A percentile compares a stretch with the other conserved stretches of the same genome.
phyloP scores from a whole-genome alignment of 1,140 invertebrate genomes.

The Steinernema feltiae region DNA sequence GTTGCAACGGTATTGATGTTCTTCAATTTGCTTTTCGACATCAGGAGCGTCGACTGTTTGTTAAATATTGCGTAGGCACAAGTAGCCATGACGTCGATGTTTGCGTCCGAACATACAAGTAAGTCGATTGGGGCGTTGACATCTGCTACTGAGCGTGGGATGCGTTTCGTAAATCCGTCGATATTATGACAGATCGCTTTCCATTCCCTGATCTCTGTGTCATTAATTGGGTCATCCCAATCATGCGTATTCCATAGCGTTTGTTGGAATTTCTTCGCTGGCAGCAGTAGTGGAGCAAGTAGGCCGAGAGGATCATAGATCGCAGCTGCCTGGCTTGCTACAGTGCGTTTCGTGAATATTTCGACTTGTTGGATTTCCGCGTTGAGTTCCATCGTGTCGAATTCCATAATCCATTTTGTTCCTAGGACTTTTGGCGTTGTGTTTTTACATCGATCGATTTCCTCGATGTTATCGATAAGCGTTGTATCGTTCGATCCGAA shows the following conservation, averaged over 20 bases:
- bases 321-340: not conserved
- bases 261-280: not conserved
- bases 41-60: not conserved
- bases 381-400: not conserved
- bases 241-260: not conserved
- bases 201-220: not conserved
- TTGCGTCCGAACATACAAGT: constrained; percentile 2
- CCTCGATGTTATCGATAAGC: not conserved
- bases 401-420: not conserved
- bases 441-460: not conserved
- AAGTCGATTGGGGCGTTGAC: not conserved
- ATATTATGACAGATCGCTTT: not conserved
- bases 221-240: not conserved
- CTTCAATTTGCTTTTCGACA: not conserved
- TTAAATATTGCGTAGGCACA: not conserved
- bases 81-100: not conserved
- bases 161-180: not conserved
- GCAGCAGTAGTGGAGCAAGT: not conserved
- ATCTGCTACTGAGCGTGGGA: not conserved
- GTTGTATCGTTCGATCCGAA: constrained; percentile 4
- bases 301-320: constrained; percentile 6
- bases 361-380: not conserved
- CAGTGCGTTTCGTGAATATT: not conserved
- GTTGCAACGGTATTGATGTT: not conserved
- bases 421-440: not conserved